Evolutionary conservation across 2,113 vertebrate species (phyloP).

Genomic region (Kryptolebias marmoratus): DNA sequence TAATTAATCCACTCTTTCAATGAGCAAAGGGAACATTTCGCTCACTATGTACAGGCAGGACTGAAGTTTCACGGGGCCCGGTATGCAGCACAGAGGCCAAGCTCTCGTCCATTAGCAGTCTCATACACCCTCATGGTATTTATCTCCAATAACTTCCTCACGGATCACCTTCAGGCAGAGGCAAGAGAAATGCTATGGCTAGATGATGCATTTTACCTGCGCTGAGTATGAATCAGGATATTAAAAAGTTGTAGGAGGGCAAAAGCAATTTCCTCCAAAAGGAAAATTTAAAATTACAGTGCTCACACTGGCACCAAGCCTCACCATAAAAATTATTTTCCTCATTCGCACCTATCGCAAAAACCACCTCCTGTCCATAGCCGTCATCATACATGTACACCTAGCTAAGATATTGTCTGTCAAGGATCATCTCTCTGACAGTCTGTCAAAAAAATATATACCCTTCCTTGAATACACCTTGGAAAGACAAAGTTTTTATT

Average conservation of each 20-base stretch:
- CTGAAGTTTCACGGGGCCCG: slow-evolving; percentile 25
- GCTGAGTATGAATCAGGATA: slow-evolving; percentile 69
- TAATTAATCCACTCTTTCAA: slow-evolving; percentile 74
- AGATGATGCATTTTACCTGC: slow-evolving; percentile 54
- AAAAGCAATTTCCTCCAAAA: slow-evolving; percentile 80
- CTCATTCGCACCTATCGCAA: slow-evolving; percentile 30
- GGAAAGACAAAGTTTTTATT: not conserved
- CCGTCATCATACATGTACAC: not conserved
- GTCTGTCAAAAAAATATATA: slow-evolving; percentile 16
- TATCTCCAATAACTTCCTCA: slow-evolving; percentile 70
- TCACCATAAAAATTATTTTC: slow-evolving; percentile 48
- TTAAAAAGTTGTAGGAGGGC: slow-evolving; percentile 77
- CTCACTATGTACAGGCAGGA: slow-evolving; percentile 23
- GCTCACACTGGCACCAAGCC: slow-evolving; percentile 48
- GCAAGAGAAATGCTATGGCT: slow-evolving; percentile 38
- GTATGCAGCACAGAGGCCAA: slow-evolving; percentile 29
- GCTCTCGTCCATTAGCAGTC: slow-evolving; percentile 35
- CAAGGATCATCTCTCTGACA: slow-evolving; percentile 30
- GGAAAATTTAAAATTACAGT: slow-evolving; percentile 68
- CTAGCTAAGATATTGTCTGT: slow-evolving; percentile 25
- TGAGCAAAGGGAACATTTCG: slow-evolving; percentile 34
- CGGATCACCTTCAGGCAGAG: slow-evolving; percentile 38
- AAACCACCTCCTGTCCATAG: slow-evolving; percentile 24
- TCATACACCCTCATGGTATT: slow-evolving; percentile 54
- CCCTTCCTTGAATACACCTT: not conserved